These are phyloP conservation scores for Drosophila eugracilis DNA, from an alignment of 1,140 invertebrate genomes.

Conservation along the genomic window DNA sequence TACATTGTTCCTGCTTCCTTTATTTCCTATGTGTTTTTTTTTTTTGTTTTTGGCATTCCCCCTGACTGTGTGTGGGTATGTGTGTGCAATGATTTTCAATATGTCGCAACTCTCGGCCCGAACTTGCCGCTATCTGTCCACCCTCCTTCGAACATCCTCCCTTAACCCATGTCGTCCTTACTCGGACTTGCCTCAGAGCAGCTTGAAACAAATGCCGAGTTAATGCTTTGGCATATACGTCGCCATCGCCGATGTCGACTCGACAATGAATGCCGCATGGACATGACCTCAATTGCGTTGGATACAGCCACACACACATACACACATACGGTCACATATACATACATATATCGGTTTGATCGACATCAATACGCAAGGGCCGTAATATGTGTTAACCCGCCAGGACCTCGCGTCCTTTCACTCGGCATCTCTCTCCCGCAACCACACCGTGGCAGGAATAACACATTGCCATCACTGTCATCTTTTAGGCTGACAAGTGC, in stretches of 20 bases:
- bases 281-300: conserved; percentile 84
- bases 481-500: conserved; percentile 79
- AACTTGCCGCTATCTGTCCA: conserved; percentile 66
- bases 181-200: conserved; percentile 48
- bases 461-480: conserved; percentile 76
- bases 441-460: conserved; percentile 49
- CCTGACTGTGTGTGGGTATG: conserved; percentile 18
- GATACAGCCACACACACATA: conserved; percentile 18
- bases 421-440: conserved; percentile 13
- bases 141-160: too few species aligned
- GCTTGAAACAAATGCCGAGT: conserved; percentile 75
- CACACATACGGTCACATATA: conserved; percentile 6
- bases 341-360: conserved; percentile 68
- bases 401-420: conserved; percentile 28
- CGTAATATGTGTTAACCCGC: conserved; percentile 62
- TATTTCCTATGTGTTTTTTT: conserved; percentile 5
- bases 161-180: conserved; percentile 22
- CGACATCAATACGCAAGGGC: conserved; percentile 77
- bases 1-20: conserved; percentile 47
- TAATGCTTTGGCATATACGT: conserved; percentile 73
- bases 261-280: conserved; percentile 82
- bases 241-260: conserved; percentile 62
- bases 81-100: conserved; percentile 77
- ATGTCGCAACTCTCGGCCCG: conserved; percentile 74
- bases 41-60: conserved; percentile 23